Evolutionary conservation across 2,113 vertebrate species (phyloP), one percentile per base, ranked within the genome.

Genomic region (Scolopax mira): DNA sequence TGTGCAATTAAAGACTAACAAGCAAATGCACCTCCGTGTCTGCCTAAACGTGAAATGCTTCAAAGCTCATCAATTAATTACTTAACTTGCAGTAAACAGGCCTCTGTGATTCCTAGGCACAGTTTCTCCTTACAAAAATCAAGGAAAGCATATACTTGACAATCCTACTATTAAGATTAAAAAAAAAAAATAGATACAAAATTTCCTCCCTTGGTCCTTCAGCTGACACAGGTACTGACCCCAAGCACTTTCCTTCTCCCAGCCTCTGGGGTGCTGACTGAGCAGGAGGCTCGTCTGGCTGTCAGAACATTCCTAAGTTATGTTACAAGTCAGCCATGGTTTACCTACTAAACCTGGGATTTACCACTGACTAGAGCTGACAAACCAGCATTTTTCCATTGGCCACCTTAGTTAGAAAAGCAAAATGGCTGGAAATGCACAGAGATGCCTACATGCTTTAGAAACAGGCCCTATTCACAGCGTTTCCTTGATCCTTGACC

Each of bases 301-400:
- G 9, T 35, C 25, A 78, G 65, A 71, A 71, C 25, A 24, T 46
- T 18, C 5, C n/a, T n/a, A n/a, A n/a, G n/a, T n/a, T n/a, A n/a
- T 4, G 41, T 41, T 41, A 18, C 10, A 74, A 42, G 3, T 42
- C 41, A 25, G 6, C 24, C 22, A 18, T 28, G 7, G 23, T 23
- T 92, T 58, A n/a, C 9, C 23, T 52, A 5, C 3, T 49, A 66
- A 70, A 78, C 8, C 22, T 57, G 17, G 28, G 62, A 62, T 58
- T 67, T 82, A 71, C 42, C 31, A 30, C 31, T 58, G 25, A 55
- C 6, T 33, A 41, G 35, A 52, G 17, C 35, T 4, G 3, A 94
- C 41, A 88, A 93, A 85, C 4, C 39, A 69, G 4, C 41, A 39
- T 6, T 46, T 70, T 14, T 0, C 33, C 0, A 0, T 39, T 30